These are phyloP conservation scores for Todiramphus chloris DNA, from an alignment of 2,113 vertebrate species.

Conservation along the genomic window DNA sequence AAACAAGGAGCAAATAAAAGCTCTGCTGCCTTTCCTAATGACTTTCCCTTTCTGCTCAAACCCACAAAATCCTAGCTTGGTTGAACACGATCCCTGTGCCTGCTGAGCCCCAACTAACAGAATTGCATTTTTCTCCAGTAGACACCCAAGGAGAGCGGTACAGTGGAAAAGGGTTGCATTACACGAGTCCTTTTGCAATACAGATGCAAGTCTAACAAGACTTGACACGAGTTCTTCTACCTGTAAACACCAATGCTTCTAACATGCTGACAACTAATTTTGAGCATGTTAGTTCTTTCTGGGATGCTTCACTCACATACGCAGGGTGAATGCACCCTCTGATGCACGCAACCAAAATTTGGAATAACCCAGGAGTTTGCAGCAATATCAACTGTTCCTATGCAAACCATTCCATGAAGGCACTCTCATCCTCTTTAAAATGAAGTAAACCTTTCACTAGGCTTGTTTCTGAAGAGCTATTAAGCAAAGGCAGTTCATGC, in stretches of 20 bases:
- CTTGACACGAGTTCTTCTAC: neutral
- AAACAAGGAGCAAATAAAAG: neutral
- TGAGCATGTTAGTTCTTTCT: neutral
- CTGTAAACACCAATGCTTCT: rapidly evolving
- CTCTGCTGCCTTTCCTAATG: neutral
- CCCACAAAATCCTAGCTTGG: neutral
- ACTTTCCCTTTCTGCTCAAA: neutral
- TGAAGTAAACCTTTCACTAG: neutral
- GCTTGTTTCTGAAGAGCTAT: neutral
- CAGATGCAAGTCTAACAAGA: neutral
- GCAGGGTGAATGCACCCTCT: neutral
- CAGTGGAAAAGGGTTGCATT: rapidly evolving
- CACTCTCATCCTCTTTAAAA: neutral
- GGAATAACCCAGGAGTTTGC: neutral
- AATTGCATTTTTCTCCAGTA: neutral
- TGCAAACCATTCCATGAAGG: neutral
- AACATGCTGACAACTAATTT: neutral
- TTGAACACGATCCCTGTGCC: neutral
- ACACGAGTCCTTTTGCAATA: neutral
- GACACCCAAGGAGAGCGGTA: neutral
- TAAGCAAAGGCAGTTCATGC: neutral
- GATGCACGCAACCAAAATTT: neutral
- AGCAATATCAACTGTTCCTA: neutral
- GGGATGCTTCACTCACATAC: neutral
- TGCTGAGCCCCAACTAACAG: neutral